Conservation (phyloP, 2,113 vertebrate genomes). For the Alouatta palliata region DNA sequence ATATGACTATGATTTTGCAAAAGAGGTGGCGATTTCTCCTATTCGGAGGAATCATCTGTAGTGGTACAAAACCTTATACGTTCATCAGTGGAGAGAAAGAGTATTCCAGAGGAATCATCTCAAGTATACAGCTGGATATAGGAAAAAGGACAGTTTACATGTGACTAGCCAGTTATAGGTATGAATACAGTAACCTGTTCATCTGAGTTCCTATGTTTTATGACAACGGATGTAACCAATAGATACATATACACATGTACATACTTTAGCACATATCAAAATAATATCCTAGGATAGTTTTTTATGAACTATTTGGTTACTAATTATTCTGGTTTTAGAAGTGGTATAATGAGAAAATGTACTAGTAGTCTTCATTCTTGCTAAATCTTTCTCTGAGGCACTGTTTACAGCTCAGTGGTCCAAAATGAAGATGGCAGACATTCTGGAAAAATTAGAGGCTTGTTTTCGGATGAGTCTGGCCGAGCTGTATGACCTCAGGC, state of each 20-base stretch:
- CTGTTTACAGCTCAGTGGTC: background rate
- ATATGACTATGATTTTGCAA: background rate
- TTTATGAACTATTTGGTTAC: background rate
- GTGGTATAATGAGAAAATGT: background rate
- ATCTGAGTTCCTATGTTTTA: background rate
- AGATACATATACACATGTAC: background rate
- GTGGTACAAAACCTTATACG: background rate
- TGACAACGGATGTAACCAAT: background rate
- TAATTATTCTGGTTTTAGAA: background rate
- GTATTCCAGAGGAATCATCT: background rate
- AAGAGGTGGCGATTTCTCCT: background rate
- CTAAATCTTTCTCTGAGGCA: background rate
- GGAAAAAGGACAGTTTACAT: background rate
- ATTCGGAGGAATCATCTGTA: background rate
- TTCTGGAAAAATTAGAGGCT: background rate
- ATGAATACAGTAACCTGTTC: background rate
- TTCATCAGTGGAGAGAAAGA: background rate
- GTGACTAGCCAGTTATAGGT: background rate
- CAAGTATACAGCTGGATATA: background rate
- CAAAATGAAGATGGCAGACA: background rate
- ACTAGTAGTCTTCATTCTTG: background rate
- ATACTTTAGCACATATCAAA: background rate
- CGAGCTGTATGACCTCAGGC: background rate
- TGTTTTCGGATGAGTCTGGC: background rate
- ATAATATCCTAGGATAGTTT: background rate